These are phyloP conservation scores for Malacoctenus gilli DNA, from an alignment of 2,797 vertebrate species.

Conservation along the genomic window DNA sequence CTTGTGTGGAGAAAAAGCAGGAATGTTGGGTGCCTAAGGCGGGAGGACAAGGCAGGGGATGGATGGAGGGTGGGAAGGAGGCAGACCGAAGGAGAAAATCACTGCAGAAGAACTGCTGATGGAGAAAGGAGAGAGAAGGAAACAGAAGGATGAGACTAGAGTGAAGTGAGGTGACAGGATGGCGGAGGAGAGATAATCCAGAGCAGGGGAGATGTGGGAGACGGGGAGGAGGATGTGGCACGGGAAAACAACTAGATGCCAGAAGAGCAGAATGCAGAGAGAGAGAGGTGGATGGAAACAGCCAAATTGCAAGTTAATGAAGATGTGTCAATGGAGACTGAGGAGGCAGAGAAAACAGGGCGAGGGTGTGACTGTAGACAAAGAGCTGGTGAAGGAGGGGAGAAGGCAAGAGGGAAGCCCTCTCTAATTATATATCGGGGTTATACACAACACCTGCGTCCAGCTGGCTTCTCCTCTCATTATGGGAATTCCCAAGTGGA, in stretches of 20 bases:
- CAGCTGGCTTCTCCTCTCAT: conserved; percentile 61
- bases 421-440: conserved; percentile 55
- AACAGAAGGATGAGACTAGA: conserved; percentile 7
- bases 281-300: conserved; percentile 24
- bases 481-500: conserved; percentile 56
- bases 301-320: conserved; percentile 34
- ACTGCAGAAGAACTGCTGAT: conserved; percentile 7
- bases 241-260: conserved; percentile 10
- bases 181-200: conserved; percentile 10
- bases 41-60: neutral
- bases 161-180: conserved; percentile 6
- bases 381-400: conserved; percentile 28
- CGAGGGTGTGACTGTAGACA: conserved; percentile 28
- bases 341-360: neutral
- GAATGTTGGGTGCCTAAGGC: neutral
- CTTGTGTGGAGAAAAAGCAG: neutral
- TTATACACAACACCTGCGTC: conserved; percentile 64
- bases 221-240: conserved; percentile 13
- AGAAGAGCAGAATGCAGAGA: conserved; percentile 19
- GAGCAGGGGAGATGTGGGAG: neutral
- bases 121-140: conserved; percentile 5
- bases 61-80: neutral
- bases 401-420: conserved; percentile 24
- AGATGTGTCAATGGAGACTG: conserved; percentile 38
- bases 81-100: conserved; percentile 8